These are phyloP conservation scores for Oxycera nigricornis DNA, from an alignment of 2,888 invertebrate species.

Conservation along the genomic window DNA sequence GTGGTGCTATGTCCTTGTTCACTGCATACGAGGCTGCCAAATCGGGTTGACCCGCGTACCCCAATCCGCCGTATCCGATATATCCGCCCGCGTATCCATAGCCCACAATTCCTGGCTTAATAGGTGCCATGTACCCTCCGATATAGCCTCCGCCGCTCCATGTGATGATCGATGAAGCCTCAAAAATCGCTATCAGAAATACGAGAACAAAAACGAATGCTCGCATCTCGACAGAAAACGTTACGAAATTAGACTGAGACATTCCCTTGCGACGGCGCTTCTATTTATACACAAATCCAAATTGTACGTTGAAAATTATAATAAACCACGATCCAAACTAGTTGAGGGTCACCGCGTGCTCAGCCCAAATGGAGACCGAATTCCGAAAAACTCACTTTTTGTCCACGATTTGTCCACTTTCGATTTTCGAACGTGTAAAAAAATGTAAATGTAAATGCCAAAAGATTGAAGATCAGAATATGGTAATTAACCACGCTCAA, in stretches of 20 bases:
- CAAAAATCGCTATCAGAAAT: neutral
- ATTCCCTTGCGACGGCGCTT: neutral
- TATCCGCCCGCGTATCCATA: neutral
- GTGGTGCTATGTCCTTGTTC: neutral
- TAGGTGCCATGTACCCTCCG: neutral
- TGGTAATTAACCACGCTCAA: neutral
- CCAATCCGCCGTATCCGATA: neutral
- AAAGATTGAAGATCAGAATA: neutral
- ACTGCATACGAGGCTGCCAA: neutral
- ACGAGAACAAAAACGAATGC: neutral
- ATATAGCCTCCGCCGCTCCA: neutral
- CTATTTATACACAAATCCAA: conserved; percentile 35
- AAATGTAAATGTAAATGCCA: conserved; percentile 1
- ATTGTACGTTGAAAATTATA: conserved; percentile 1
- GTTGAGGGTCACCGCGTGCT: neutral
- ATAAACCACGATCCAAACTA: neutral
- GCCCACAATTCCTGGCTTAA: neutral
- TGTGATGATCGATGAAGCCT: neutral
- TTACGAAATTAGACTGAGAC: conserved; percentile 18
- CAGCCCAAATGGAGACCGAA: neutral
- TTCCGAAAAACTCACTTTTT: neutral
- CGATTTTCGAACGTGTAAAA: neutral
- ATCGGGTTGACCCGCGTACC: neutral
- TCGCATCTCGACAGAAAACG: conserved; percentile 12
- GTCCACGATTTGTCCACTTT: neutral